Percentiles rank a stretch among this genome's conserved stretches.
Conservation (phyloP, 2,113 vertebrate genomes). For the Lepisosteus oculatus region DNA sequence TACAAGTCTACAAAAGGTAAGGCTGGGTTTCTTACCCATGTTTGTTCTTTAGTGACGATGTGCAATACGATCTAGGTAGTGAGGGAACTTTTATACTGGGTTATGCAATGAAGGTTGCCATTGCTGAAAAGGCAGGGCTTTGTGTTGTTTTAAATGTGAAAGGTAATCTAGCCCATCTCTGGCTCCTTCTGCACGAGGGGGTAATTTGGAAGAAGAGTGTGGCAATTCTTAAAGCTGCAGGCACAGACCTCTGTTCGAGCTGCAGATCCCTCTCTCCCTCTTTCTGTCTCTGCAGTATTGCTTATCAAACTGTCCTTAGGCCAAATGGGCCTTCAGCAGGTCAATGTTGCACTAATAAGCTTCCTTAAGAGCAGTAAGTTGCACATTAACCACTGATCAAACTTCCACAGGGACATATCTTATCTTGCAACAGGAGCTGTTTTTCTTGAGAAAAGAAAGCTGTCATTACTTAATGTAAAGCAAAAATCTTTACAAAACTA, state of each 20-base stretch:
- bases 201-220: background rate
- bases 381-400: constrained; percentile 7
- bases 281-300: background rate
- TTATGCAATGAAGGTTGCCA: background rate
- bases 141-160: background rate
- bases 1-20: constrained; percentile 97
- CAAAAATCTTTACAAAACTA: background rate
- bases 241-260: background rate
- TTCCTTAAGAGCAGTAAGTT: background rate
- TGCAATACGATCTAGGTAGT: background rate
- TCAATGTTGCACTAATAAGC: background rate
- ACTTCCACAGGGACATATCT: background rate
- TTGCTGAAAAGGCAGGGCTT: background rate
- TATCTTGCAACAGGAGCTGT: background rate
- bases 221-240: too few species aligned
- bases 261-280: background rate
- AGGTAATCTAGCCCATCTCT: background rate
- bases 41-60: background rate
- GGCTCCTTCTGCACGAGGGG: background rate
- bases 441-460: background rate
- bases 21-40: background rate
- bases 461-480: background rate
- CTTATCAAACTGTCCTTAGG: background rate
- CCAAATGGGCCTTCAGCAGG: background rate
- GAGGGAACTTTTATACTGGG: background rate